Base-by-base conservation (phyloP, 2,113 vertebrate species). In the Nanorana parkeri region DNA sequence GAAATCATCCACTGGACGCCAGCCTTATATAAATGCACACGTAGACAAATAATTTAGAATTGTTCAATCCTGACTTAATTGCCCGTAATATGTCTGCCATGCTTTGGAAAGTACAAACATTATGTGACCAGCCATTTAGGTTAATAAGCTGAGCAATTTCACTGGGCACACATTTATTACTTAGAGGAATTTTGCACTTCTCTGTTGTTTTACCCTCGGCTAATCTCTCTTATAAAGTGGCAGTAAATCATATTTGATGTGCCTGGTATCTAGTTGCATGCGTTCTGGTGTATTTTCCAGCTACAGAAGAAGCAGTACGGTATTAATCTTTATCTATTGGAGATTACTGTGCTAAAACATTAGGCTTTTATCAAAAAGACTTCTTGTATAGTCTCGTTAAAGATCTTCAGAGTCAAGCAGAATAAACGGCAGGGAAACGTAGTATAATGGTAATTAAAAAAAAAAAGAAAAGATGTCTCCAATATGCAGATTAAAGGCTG, bases 211-310 rank as follows among this genome's bases (percentile, higher is more conserved):
- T n/a, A 60, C 10, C 11, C 17, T 51, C 20, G 58, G 74, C 36
- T 23, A 19, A 41, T 24, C 47, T 78, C 41, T 54, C 17, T 2
- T 26, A 32, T 78, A 64, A 72, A 63, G 16, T 23, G 17, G 19
- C 32, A 36, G 36, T 66, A 69, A 77, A 82, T 82, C 80, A 58
- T 7, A 26, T 56, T 41, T 24, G 51, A 75, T 32, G 29, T 6
- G 72, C 26, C 54, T 64, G 21, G 19, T 81, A 82, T 82, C 51
- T 55, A 74, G 61, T 82, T 82, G 75, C 80, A 26, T 56, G 21
- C 20, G 61, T 56, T 21, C 21, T 29, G 20, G 32, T 66, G 75
- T 58, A 66, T 19, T 66, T 54, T 78, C 47, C 76, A 67, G 61
- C 47, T 51, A 52, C n/a, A 77, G 41, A 21, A 47, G 60, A 52